A percentile compares a stretch with the other conserved stretches of the same genome.
Conservation (phyloP, 2,797 vertebrate genomes). For the Enteromius radiatus region DNA sequence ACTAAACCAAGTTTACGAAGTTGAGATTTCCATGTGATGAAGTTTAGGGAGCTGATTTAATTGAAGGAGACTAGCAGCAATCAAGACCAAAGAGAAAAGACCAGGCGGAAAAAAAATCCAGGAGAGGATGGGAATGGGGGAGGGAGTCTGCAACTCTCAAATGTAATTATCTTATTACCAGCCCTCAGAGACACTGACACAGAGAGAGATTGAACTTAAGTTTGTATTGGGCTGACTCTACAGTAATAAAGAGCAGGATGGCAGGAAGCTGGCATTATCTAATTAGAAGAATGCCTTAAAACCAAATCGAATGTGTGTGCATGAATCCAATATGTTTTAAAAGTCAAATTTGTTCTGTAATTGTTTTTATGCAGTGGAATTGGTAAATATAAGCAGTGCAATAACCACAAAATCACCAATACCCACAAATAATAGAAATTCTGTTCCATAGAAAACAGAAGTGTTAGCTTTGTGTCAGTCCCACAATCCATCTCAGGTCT, state of each 20-base stretch:
- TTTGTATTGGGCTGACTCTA: not conserved
- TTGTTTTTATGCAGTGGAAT: not conserved
- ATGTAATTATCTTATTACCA: slow-evolving; percentile 47
- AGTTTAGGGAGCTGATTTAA: not conserved
- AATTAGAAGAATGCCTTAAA: slow-evolving; percentile 9
- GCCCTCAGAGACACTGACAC: slow-evolving; percentile 13
- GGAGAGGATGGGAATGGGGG: slow-evolving; percentile 23
- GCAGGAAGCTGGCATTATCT: not conserved
- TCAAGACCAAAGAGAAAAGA: slow-evolving; percentile 7
- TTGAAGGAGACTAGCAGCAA: not conserved
- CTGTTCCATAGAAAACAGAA: not conserved
- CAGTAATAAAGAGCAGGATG: slow-evolving; percentile 8
- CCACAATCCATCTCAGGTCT: not conserved
- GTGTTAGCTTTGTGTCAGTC: not conserved
- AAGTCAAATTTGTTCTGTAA: not conserved
- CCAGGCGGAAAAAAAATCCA: not conserved
- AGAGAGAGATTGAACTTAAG: not conserved
- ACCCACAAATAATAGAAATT: too few relatives aligned
- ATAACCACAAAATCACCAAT: not conserved
- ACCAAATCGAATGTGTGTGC: not conserved
- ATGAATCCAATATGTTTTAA: not conserved
- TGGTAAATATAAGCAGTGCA: not conserved
- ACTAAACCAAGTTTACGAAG: not conserved
- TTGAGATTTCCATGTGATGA: not conserved
- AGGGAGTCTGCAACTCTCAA: slow-evolving; percentile 27